Base-by-base conservation (phyloP, 2,888 invertebrate species). In the Agrotis clavis region DNA sequence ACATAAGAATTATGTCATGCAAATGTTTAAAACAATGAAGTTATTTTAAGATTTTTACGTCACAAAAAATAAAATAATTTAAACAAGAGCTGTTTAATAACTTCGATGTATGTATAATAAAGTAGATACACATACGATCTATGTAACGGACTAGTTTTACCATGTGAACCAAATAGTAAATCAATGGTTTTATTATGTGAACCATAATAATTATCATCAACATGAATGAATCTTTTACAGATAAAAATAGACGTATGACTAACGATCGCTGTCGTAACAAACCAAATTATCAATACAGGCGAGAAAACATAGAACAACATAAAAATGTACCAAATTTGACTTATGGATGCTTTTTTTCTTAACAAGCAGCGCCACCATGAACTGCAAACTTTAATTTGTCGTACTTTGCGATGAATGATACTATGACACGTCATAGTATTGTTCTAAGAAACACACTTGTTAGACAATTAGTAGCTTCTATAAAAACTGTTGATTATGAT, bases 381-480 rank as follows among this genome's bases (percentile, higher is more conserved):
- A 41, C 9, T 41, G 41, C 9, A 41, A 41, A 41, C 41, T 41
- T 41, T 41, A 41, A 41, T 41, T 41, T 9, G 41, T 2, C 41
- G 11, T 41, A 41, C 41, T 45, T 35, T 59, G 66, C 48, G 62
- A 68, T 82, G 18, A 41, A 78, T 60, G 73, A 66, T 66, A 64
- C 53, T 9, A 1, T 63, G 54, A 51, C 68, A 78, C 73, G 79
- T 72, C 57, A 79, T 59, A 56, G 61, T 71, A 81, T 77, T 81
- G 82, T 79, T 77, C 72, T 67, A 11, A 45, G 78, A 45, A 72
- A 48, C 51, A 63, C 7, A 76, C 51, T 45, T 53, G 70, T 62
- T 60, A 50, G 25, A 66, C 19, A 82, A 77, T 79, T 79, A 56
- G 59, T 51, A 57, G 18, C 16, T 47, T 30, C 48, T 19, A 16